These are phyloP conservation scores for Coendou prehensilis DNA, from an alignment of 2,797 vertebrate genomes.

Conservation along the genomic window DNA sequence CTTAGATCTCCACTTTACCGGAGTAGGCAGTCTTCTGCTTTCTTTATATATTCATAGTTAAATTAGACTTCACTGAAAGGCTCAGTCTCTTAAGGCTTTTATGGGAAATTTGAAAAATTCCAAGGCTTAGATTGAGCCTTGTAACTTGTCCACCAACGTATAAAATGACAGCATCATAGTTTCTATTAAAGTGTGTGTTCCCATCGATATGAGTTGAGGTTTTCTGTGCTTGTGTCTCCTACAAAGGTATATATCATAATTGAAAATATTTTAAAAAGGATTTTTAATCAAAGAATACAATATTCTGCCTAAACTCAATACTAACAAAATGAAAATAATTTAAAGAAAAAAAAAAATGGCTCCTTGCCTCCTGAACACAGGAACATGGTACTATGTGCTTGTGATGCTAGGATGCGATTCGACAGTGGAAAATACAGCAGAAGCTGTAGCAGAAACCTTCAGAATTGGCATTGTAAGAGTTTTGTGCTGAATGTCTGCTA, in stretches of 20 bases:
- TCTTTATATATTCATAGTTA: conserved; percentile 47
- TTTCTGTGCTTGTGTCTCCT: neutral
- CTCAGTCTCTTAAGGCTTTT: neutral
- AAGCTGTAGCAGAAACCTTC: neutral
- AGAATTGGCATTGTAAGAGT: neutral
- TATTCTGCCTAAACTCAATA: conserved; percentile 24
- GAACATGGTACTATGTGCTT: neutral
- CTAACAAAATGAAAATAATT: neutral
- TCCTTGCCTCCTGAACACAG: neutral
- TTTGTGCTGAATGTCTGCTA: neutral
- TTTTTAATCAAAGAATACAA: neutral
- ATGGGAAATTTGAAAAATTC: conserved; percentile 28
- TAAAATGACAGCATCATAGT: neutral
- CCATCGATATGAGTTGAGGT: neutral
- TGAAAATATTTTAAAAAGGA: neutral
- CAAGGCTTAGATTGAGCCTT: neutral
- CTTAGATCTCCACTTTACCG: conserved; percentile 53
- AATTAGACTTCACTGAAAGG: conserved; percentile 55
- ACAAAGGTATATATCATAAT: neutral
- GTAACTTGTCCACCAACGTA: neutral
- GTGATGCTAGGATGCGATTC: neutral
- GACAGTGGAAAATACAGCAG: neutral
- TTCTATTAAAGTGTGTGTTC: neutral
- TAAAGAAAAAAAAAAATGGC: neutral
- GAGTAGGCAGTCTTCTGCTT: neutral